Evolutionary conservation across 2,797 vertebrate species (phyloP), one percentile per base, ranked within the genome.

Genomic region (Characodon lateralis): DNA sequence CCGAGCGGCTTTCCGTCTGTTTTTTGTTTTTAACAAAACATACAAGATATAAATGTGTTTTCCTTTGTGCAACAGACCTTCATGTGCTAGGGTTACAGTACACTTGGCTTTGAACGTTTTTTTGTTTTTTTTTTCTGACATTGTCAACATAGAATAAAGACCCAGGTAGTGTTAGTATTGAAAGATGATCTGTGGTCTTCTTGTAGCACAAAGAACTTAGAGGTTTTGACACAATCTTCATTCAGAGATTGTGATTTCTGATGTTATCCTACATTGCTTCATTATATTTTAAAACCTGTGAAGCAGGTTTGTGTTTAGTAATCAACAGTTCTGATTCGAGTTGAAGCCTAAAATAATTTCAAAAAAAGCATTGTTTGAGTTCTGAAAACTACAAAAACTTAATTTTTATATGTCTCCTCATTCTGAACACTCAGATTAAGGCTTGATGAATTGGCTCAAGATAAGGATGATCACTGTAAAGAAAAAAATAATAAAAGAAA

Each of bases 61-160:
- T 81, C 58, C 82, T 78, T 89, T 94, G 93, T 94, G 93, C 93
- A 92, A 83, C 73, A 89, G 78, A 81, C 91, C 89, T 90, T 92
- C 87, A 87, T 82, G 89, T 91, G 92, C 93, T 89, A 90, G 94
- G 90, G 79, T 93, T 95, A 96, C 94, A 96, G 95, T 96, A 96
- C 94, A 88, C 94, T 86, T 95, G 91, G 88, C 63, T 73, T 73
- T 46, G 39, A 46, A 28, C 90, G 93, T 93, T 87, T 86, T 86
- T 50, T 16, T 92, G 87, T 89, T 92, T 70, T 16, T 92, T 87
- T 89, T 92, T 70, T 87, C 79, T 77, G 63, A 73, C 86, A 80
- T 88, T 89, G 78, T 92, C 85, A 68, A 84, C 68, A 43, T 76
- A 91, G 79, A 89, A 87, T 87, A 58, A 76, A 83, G 87, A 87